Evolutionary conservation across 2,888 invertebrate species (phyloP), one percentile per base, ranked within the genome.

Genomic region (Iselma pallidipennis): DNA sequence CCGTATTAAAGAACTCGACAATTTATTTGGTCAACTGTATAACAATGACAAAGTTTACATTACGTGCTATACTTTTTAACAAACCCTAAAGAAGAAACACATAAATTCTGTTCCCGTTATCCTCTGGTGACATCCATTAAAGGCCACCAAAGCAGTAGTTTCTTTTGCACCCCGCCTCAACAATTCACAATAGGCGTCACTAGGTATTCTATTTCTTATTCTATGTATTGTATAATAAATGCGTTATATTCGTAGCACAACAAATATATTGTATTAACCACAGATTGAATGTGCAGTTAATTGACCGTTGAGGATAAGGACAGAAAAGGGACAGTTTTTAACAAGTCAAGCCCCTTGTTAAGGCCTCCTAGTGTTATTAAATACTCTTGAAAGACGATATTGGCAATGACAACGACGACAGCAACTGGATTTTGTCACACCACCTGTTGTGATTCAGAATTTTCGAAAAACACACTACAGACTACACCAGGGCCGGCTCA

Each of bases 241-340:
- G 70, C 67, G 58, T 59, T 66, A 63, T 66, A 66, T 71, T 69
- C 64, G 65, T n/a, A n/a, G n/a, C 63, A 63, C 66, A 72, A 74
- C 74, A 75, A 74, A 74, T 75, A 73, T 70, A 74, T 75, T 75
- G 76, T 75, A 72, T 65, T 70, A 73, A 72, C 74, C 75, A 62
- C 75, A 75, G 71, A 67, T 73, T 76, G 78, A 78, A 78, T 78
- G 71, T 74, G 71, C 67, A 73, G 71, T 78, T 78, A 78, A 78
- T 78, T 78, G 78, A 73, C 76, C 76, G 76, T 76, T 76, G 71
- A 74, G 73, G 72, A 71, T 66, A 65, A 58, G 63, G 59, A 57
- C 53, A 63, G 37, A 59, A 60, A 58, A 61, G 65, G 61, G 65
- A 57, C 59, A 63, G 62, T 64, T 59, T 68, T 66, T 63, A 66